Base-by-base conservation (phyloP, 1,140 invertebrate genomes). In the Hormaphis cornu region DNA sequence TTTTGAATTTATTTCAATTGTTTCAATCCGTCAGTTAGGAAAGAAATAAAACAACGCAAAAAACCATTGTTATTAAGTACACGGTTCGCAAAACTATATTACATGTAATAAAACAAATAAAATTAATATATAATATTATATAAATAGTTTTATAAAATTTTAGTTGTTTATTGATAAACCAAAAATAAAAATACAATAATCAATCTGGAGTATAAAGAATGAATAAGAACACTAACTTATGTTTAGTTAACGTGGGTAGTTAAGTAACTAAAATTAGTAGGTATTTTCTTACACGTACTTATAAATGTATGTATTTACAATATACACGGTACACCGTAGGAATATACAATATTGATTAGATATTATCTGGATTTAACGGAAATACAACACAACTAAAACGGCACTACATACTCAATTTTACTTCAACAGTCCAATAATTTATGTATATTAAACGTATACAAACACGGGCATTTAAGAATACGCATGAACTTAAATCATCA, bases 201-300 rank as follows among this genome's bases (percentile, higher is more conserved):
- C 30, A n/a, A n/a, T 30, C 24, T 37, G 4, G 37, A 56, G 37
- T 58, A n/a, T 24, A 58, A 58, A 58, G 33, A 40, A 37, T 58
- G 33, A 8, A 24, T 58, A 58, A 58, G 54, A 58, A 37, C 10
- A 40, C 22, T 58, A 58, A 40, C n/a, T 37, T 22, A 24, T 40
- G 24, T 40, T 40, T 40, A 24, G 7, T 58, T 58, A 22, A 56
- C 2, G 10, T 56, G 37, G 33, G 53, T 37, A 56, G 5, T 56
- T 37, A 40, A 58, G 54, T 58, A 40, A n/a, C 54, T 58, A 56
- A 56, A 37, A 37, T 56, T 37, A 40, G 6, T 58, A 58, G 33
- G 20, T 40, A 58, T 24, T 26, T n/a, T 24, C 35, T 58, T 58
- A 58, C 24, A 37, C 2, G 20, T 58, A 40, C 7, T 58, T 56